Base-by-base conservation (phyloP, 1,140 invertebrate species). In the Scaptomyza hsui region DNA sequence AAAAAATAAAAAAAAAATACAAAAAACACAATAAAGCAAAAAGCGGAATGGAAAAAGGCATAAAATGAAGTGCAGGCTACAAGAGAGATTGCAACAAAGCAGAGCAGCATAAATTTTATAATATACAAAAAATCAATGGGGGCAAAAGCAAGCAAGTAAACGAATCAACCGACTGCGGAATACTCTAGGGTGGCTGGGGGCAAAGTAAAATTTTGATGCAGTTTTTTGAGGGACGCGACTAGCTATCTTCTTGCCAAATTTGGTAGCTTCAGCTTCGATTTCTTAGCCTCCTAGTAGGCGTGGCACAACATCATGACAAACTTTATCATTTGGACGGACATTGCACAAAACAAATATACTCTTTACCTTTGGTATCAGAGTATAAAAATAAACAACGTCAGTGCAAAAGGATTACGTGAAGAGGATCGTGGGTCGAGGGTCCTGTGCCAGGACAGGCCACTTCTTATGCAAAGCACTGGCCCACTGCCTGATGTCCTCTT, bases 61-160 rank as follows among this genome's bases (percentile, higher is more conserved):
- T 16, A 72, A 72, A 72, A 72, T 72, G 64, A 72, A 72, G 70
- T 72, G 64, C 64, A 60, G 41, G 45, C 44, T 3, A 21, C n/a
- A 59, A 18, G 37, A 71, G 67, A 64, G 55, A 72, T 55, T 72
- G 70, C 70, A 72, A 68, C 70, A 72, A 72, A 72, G 70, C 70
- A 47, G 16, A 52, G 69, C 63, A 69, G 70, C 70, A 72, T 72
- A 72, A 68, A 72, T 72, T 72, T 72, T 68, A 72, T 72, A 72
- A 72, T 72, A 61, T 68, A 72, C 16, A 65, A 51, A 67, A 60
- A 69, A 72, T 68, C 63, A 49, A 72, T 68, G 56, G 29, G 16
- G 21, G 32, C 32, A 29, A 9, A 29, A 26, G 9, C 0, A 29
- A 29, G n/a, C n/a, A n/a, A n/a, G n/a, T n/a, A n/a, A n/a, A n/a